Evolutionary conservation across 2,888 invertebrate genomes (phyloP), one percentile per base, ranked within the genome.

Genomic region (Choristoneura rosaceana): DNA sequence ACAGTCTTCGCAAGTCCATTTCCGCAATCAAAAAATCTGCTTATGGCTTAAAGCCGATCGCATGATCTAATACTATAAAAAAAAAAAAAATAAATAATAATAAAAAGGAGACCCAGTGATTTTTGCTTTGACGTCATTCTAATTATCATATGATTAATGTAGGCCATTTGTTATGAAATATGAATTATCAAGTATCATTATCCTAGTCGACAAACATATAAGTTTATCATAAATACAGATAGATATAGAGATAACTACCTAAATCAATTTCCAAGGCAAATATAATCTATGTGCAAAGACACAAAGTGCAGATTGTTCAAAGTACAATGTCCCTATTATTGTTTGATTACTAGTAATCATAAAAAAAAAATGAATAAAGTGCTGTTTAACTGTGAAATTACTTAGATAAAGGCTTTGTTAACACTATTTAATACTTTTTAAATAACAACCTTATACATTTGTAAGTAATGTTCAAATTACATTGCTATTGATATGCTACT

Each of bases 261-360:
- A 52, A 52, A 10, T 55, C 52, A 55, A 25, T 17, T 8, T 55
- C 52, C 25, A 55, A 55, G 3, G 52, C 25, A 25, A 25, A 25
- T 25, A 25, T 25, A 55, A 55, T 25, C 55, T 12, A 7, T 25
- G 55, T 25, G 12, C 25, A 25, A 55, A 55, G 25, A 25, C 10
- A 4, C 25, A 25, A 55, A 55, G 55, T 55, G 10, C 25, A 55
- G 25, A 12, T 55, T 25, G 25, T 55, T 1, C 55, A 55, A 55
- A 25, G 55, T 55, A 55, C 55, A 55, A 25, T 25, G 55, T 55
- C 10, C 17, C 25, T 55, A n/a, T 55, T 55, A 55, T 55, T 55
- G 55, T 55, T 55, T 25, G 25, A 50, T 25, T 12, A 1, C 2
- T 25, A 25, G 25, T 55, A 25, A 15, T 15, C 4, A 50, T 8